Evolutionary conservation across 1,140 invertebrate genomes (phyloP).

Genomic region (Eupristina koningsbergeri): DNA sequence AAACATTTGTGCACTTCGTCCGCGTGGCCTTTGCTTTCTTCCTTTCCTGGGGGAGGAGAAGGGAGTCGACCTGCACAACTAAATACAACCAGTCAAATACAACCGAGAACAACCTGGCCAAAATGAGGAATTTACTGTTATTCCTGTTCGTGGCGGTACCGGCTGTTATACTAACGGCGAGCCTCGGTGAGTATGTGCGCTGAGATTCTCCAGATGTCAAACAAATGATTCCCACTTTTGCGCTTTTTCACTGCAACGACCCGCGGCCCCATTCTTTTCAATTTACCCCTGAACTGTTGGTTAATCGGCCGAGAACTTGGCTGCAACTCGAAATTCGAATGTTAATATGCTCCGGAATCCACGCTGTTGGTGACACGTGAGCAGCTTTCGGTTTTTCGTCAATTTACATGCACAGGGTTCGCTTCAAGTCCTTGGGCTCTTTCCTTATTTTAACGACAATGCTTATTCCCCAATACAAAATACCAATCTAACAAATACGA

Average conservation of each 20-base stretch:
- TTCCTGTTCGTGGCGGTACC: constrained; percentile 75
- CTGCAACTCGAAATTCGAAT: constrained; percentile 4
- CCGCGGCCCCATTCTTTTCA: no score
- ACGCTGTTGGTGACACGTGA: constrained; percentile 42
- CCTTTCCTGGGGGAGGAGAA: not conserved
- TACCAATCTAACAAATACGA: no score
- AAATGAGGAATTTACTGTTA: constrained; percentile 76
- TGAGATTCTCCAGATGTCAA: constrained; percentile 37
- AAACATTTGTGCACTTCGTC: not conserved
- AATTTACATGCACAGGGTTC: no score
- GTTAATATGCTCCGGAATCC: constrained; percentile 34
- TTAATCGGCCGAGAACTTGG: not conserved
- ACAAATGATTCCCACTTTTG: not conserved
- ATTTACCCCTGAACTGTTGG: not conserved
- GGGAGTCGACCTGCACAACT: not conserved
- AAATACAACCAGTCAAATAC: not conserved
- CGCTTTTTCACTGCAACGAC: not conserved
- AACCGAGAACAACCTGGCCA: not conserved
- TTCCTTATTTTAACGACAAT: no score
- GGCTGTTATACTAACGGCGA: constrained; percentile 74
- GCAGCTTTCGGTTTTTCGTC: no score
- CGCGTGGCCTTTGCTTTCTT: not conserved
- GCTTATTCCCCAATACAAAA: no score
- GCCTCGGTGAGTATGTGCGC: constrained; percentile 71
- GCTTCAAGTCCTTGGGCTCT: no score